Evolutionary conservation across 2,888 invertebrate species (phyloP).

Genomic region (Synanthedon vespiformis): DNA sequence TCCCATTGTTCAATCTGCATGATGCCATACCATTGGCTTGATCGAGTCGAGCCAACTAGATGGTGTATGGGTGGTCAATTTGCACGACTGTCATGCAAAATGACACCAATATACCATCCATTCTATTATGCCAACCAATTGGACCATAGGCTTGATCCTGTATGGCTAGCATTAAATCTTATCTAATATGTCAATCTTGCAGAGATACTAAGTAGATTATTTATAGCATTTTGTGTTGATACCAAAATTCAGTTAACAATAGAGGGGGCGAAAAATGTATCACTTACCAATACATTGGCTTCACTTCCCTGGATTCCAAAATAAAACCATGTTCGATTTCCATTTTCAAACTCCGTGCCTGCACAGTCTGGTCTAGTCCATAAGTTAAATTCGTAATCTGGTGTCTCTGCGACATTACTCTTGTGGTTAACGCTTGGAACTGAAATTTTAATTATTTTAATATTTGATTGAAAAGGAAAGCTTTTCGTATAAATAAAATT

Average conservation of each 20-base stretch:
- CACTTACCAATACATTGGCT: constrained; percentile 68
- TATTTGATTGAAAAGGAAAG: background rate
- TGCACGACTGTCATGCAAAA: too few species aligned
- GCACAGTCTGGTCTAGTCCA: constrained; percentile 93
- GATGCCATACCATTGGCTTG: too few species aligned
- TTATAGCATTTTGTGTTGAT: too few species aligned
- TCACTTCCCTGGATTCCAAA: constrained; percentile 79
- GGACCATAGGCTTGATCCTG: too few species aligned
- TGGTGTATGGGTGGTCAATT: too few species aligned
- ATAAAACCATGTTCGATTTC: constrained; percentile 93
- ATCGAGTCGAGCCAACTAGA: too few species aligned
- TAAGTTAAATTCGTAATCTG: constrained; percentile 86
- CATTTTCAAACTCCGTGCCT: constrained; percentile 89
- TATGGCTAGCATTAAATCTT: background rate
- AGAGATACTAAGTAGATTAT: too few species aligned
- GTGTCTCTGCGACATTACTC: constrained; percentile 57
- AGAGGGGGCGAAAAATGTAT: too few species aligned
- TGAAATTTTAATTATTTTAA: constrained; percentile 14
- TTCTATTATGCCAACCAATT: too few species aligned
- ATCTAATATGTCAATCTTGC: background rate
- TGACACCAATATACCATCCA: too few species aligned
- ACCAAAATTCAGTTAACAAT: too few species aligned
- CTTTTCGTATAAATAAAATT: background rate
- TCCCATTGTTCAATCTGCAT: too few species aligned
- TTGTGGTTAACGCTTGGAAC: constrained; percentile 44